A percentile compares a stretch with the other conserved stretches of the same genome.
These are phyloP conservation scores for Coenonympha arcania DNA, from an alignment of 2,888 invertebrate genomes.

Conservation along the genomic window DNA sequence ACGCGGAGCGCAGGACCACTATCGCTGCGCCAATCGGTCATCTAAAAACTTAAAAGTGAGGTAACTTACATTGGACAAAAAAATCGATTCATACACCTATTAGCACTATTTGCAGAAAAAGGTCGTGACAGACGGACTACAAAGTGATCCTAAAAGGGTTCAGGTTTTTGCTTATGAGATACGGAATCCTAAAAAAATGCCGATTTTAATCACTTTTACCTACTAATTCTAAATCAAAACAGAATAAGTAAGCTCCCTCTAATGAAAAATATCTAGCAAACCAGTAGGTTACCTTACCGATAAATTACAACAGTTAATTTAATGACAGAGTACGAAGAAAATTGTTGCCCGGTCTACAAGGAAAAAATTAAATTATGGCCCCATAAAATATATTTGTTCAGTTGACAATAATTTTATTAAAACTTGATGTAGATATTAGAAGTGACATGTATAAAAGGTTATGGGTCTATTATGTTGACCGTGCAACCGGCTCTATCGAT, in stretches of 20 bases:
- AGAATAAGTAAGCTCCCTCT: not conserved
- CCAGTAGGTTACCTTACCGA: constrained; percentile 7
- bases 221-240: not conserved
- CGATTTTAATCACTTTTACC: not conserved
- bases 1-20: no score
- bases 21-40: no score
- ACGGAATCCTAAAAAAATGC: no score
- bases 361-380: constrained; percentile 31
- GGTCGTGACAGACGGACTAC: no score
- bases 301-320: constrained; percentile 41
- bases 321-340: constrained; percentile 31
- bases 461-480: constrained; percentile 25
- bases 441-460: constrained; percentile 23
- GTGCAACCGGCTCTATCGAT: no score
- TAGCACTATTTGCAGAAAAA: no score
- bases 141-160: no score
- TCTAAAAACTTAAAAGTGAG: no score
- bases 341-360: not conserved
- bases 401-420: constrained; percentile 24
- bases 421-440: constrained; percentile 18
- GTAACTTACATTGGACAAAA: no score
- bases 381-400: constrained; percentile 32
- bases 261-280: constrained; percentile 9
- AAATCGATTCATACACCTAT: no score
- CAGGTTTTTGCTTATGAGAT: no score